Percentiles rank a stretch among this genome's conserved stretches.
Conservation (phyloP, 1,140 invertebrate species). For the Battus philenor region DNA sequence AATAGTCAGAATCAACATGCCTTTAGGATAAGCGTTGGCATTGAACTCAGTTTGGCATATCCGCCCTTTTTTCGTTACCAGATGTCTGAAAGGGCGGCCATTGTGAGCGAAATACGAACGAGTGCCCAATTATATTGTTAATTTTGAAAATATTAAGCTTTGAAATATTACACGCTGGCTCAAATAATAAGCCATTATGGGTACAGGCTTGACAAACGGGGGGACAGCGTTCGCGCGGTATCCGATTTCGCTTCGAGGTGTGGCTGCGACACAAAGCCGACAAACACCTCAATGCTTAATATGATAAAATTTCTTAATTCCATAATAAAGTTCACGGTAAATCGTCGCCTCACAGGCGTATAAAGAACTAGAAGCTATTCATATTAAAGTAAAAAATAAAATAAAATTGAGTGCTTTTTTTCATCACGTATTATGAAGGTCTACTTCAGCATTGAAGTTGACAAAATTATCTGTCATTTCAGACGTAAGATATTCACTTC, state of each 20-base stretch:
- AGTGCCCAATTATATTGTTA: slow-evolving; percentile 75
- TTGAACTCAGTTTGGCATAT: slow-evolving; percentile 67
- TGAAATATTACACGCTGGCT: slow-evolving; percentile 65
- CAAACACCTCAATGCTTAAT: slow-evolving; percentile 13
- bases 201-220: slow-evolving; percentile 18
- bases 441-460: no score
- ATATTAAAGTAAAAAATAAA: no score
- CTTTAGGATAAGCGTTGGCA: slow-evolving; percentile 56
- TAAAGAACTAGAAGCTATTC: no score
- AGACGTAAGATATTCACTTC: no score
- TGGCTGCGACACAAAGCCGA: slow-evolving; percentile 3
- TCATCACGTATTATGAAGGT: no score
- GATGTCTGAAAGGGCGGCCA: slow-evolving; percentile 52
- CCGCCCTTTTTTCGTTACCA: slow-evolving; percentile 69
- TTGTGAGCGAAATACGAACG: slow-evolving; percentile 47
- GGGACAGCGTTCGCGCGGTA: slow-evolving; percentile 12
- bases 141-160: slow-evolving; percentile 70
- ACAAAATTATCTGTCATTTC: no score
- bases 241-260: slow-evolving; percentile 19
- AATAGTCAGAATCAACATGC: slow-evolving; percentile 24
- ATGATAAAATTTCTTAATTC: slow-evolving; percentile 4
- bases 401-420: no score
- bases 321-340: slow-evolving; percentile 2
- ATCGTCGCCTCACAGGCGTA: no score
- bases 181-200: slow-evolving; percentile 70